Conservation (phyloP, 2,113 vertebrate species). For the Labeo catla region DNA sequence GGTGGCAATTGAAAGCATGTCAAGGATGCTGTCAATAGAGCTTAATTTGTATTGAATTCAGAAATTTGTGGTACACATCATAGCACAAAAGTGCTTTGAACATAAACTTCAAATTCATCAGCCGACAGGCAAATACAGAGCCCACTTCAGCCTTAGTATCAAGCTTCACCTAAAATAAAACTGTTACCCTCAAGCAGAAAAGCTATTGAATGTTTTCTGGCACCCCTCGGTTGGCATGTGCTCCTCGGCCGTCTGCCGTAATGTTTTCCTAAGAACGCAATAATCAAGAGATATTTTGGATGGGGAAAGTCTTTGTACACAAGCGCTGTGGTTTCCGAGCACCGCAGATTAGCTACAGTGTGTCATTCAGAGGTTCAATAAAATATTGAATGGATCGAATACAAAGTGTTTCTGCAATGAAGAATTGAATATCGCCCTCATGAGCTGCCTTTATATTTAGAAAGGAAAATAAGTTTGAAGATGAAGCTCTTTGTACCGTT, state of each 20-base stretch:
- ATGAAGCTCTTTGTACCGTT: neutral
- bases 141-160: neutral
- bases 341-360: slow-evolving; percentile 23
- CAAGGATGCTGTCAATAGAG: neutral
- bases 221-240: neutral
- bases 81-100: neutral
- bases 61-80: slow-evolving; percentile 1
- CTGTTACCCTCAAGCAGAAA: slow-evolving; percentile 15
- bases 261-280: slow-evolving; percentile 18
- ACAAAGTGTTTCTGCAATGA: slow-evolving; percentile 23
- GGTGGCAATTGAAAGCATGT: neutral
- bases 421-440: slow-evolving; percentile 33
- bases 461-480: slow-evolving; percentile 41
- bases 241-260: neutral
- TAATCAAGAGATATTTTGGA: slow-evolving; percentile 8
- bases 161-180: neutral
- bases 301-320: neutral
- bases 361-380: slow-evolving; percentile 27
- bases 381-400: slow-evolving; percentile 41
- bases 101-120: neutral
- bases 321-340: neutral
- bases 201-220: slow-evolving; percentile 20
- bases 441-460: slow-evolving; percentile 28
- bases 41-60: neutral
- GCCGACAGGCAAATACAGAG: neutral